Base-by-base conservation (phyloP, 2,888 invertebrate species). In the Myathropa florea region DNA sequence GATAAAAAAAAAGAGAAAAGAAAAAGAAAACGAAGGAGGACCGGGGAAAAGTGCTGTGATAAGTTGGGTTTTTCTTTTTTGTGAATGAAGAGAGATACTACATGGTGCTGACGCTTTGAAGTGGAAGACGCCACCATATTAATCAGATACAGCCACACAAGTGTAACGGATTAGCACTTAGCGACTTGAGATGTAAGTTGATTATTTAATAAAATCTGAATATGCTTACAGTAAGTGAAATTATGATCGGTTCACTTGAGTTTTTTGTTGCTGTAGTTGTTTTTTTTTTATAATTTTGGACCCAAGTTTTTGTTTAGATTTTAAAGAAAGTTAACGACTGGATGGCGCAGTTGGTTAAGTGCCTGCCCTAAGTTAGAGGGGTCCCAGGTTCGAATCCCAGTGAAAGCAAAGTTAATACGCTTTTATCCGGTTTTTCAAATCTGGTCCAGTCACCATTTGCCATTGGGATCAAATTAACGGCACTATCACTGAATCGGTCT, bases 161-260 rank as follows among this genome's bases (percentile, higher is more conserved):
- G 36, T 81, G 26, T 33, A 78, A 78, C 63, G 81, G 81, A 85
- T 65, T 64, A 81, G 59, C 46, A 79, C 24, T 14, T 10, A 18
- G 39, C 57, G 26, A 61, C n/a, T 26, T 46, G 1, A 61, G 26
- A 85, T 64, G 85, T 85, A 72, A 85, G 85, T 85, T 71, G 18
- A 46, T 46, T 46, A 46, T 46, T 39, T 46, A 2, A 46, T 46
- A 46, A 46, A 46, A 46, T 18, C 4, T 46, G 46, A 14, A n/a
- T 4, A 39, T n/a, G 6, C 4, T n/a, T n/a, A 39, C 39, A 14
- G 36, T 0, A 39, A 39, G n/a, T 39, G 39, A 4, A 39, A n/a
- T 4, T 39, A 39, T 14, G 12, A 14, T 39, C 36, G 6, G 4
- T 14, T n/a, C 39, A 33, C 33, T 33, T n/a, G 14, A n/a, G 0